These are phyloP conservation scores for Apaloderma vittatum DNA, from an alignment of 2,113 vertebrate species.

Conservation along the genomic window DNA sequence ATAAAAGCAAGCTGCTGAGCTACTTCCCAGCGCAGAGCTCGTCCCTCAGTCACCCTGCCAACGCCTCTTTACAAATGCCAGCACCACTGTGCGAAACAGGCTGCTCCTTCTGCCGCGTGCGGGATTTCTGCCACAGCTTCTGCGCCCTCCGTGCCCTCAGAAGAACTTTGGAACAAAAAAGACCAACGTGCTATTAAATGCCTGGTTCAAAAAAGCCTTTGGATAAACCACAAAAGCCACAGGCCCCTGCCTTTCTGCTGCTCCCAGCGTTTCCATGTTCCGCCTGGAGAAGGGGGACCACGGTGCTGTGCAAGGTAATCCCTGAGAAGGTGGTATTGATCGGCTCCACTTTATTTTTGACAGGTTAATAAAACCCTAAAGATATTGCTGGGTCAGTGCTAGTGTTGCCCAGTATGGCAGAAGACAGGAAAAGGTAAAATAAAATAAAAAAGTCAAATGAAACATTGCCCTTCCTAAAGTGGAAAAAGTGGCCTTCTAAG, in stretches of 20 bases:
- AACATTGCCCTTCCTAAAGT: neutral
- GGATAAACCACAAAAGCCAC: slow-evolving; percentile 31
- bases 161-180: slow-evolving; percentile 25
- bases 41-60: slow-evolving; percentile 34
- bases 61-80: slow-evolving; percentile 27
- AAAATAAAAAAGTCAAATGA: neutral
- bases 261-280: neutral
- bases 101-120: slow-evolving; percentile 56
- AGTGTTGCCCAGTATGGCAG: neutral
- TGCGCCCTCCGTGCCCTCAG: neutral
- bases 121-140: slow-evolving; percentile 49
- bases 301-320: neutral
- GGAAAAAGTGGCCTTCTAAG: neutral
- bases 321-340: neutral
- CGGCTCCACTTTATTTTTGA: neutral
- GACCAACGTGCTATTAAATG: slow-evolving; percentile 51
- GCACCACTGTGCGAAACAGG: slow-evolving; percentile 41
- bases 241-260: neutral
- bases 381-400: neutral
- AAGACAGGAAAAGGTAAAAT: neutral
- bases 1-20: slow-evolving; percentile 24
- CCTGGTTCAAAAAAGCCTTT: slow-evolving; percentile 8
- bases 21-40: slow-evolving; percentile 22
- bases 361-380: neutral
- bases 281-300: neutral